Percentiles rank a stretch among this genome's conserved stretches.
phyloP scores from a whole-genome alignment of 2,797 vertebrate species.

The Odontamblyopus rebecca region DNA sequence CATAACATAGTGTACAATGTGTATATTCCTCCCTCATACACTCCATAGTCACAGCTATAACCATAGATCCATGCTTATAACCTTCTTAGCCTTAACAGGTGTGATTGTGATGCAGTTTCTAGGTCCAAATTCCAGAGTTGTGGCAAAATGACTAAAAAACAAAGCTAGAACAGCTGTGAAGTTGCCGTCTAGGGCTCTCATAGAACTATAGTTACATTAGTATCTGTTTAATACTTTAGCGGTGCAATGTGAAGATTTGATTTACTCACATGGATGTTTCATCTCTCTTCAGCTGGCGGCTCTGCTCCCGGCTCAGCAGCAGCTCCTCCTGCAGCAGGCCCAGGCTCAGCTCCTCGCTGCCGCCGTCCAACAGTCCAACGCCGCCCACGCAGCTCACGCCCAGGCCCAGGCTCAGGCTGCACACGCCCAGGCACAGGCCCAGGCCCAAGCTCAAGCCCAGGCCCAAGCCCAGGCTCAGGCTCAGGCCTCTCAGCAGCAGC shows the following conservation, averaged over 20 bases:
- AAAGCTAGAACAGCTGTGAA: too few relatives aligned
- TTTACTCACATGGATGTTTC: conserved; percentile 24
- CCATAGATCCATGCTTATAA: too few relatives aligned
- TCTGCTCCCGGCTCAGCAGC: conserved; percentile 91
- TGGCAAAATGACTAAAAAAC: too few relatives aligned
- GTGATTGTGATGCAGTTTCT: too few relatives aligned
- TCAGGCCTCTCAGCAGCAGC: conserved; percentile 69
- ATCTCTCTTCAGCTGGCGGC: conserved; percentile 87
- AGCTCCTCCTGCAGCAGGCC: conserved; percentile 89
- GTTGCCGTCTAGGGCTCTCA: too few relatives aligned
- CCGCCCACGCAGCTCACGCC: conserved; percentile 82
- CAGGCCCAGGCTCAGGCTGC: conserved; percentile 73
- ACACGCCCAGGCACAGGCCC: not conserved
- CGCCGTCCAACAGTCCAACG: conserved; percentile 86
- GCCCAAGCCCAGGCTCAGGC: conserved; percentile 72
- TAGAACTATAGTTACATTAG: not conserved
- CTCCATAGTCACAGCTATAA: too few relatives aligned
- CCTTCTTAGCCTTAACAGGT: too few relatives aligned
- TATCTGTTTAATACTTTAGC: too few relatives aligned
- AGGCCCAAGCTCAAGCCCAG: not conserved
- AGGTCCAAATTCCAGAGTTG: too few relatives aligned
- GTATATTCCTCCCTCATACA: too few relatives aligned
- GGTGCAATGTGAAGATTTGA: too few relatives aligned
- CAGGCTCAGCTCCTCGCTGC: conserved; percentile 89
- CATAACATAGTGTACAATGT: too few relatives aligned